These are phyloP conservation scores for Drosophila tanythrix DNA, from an alignment of 2,888 invertebrate genomes.

Conservation along the genomic window DNA sequence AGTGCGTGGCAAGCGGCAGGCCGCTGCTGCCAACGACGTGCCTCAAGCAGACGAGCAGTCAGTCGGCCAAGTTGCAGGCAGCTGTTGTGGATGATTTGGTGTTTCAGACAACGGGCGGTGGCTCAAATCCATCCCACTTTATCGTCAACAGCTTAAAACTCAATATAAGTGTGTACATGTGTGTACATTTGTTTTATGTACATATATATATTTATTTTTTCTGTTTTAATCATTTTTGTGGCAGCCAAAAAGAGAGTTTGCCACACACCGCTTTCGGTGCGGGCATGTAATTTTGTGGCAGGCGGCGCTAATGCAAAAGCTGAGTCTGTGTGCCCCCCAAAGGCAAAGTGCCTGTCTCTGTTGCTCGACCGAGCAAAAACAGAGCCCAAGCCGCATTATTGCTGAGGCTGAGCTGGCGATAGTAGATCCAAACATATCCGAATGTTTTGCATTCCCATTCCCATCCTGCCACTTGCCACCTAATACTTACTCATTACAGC, in stretches of 20 bases:
- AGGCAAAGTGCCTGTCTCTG: constrained; percentile 29
- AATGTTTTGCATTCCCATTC: not conserved
- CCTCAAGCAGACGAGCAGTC: not conserved
- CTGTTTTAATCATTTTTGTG: constrained; percentile 43
- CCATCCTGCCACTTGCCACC: accelerated
- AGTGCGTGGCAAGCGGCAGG: constrained; percentile 24
- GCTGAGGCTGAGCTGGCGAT: constrained; percentile 36
- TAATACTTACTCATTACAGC: not conserved
- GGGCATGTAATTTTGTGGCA: constrained; percentile 53
- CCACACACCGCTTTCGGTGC: not conserved
- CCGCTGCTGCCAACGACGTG: constrained; percentile 16
- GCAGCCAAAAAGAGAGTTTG: constrained; percentile 8
- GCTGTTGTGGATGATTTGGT: constrained; percentile 11
- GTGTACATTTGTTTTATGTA: not conserved
- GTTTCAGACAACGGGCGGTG: constrained; percentile 49
- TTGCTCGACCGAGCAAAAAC: constrained; percentile 1
- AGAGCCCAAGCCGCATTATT: constrained; percentile 28
- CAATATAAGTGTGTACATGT: constrained; percentile 58
- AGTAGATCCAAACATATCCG: constrained; percentile 8
- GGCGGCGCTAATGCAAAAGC: constrained; percentile 43
- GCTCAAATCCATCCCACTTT: constrained; percentile 53
- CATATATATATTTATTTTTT: not conserved
- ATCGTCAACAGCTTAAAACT: constrained; percentile 71
- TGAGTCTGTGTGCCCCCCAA: constrained; percentile 3
- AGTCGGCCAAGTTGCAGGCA: not conserved